Conservation (phyloP, 1,140 invertebrate genomes). For the Euschistus heros region DNA sequence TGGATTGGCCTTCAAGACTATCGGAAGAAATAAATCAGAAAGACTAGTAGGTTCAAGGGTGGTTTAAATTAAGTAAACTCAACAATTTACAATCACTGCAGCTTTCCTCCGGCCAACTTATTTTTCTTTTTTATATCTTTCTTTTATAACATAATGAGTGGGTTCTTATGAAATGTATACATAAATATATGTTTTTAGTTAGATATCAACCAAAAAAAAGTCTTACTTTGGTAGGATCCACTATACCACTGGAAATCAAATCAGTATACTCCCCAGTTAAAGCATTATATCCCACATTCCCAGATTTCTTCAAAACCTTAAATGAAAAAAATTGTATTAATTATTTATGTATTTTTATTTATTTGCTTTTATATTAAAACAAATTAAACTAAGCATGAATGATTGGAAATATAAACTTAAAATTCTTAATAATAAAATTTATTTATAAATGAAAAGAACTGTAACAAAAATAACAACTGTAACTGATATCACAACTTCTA, state of each 20-base stretch:
- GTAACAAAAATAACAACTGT: neutral
- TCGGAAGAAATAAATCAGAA: too few relatives aligned
- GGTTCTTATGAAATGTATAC: too few relatives aligned
- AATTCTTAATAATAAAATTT: neutral
- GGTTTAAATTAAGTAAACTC: too few relatives aligned
- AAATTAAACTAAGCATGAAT: neutral
- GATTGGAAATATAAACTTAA: neutral
- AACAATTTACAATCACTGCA: too few relatives aligned
- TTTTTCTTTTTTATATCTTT: too few relatives aligned
- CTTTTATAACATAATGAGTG: too few relatives aligned
- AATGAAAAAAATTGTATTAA: neutral
- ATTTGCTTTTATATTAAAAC: neutral
- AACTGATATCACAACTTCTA: too few relatives aligned
- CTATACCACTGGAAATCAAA: constrained; percentile 54
- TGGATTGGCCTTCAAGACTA: too few relatives aligned
- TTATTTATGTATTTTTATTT: neutral
- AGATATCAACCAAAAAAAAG: too few relatives aligned
- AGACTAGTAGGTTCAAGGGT: too few relatives aligned
- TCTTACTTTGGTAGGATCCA: constrained; percentile 55
- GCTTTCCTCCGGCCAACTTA: too few relatives aligned
- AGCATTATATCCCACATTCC: constrained; percentile 52
- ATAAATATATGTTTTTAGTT: too few relatives aligned
- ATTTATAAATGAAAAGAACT: neutral
- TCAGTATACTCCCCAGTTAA: constrained; percentile 47
- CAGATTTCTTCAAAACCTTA: constrained; percentile 40